phyloP scores from a whole-genome alignment of 92 coral and sea anemone genomes.

The Plumapathes pennacea region DNA sequence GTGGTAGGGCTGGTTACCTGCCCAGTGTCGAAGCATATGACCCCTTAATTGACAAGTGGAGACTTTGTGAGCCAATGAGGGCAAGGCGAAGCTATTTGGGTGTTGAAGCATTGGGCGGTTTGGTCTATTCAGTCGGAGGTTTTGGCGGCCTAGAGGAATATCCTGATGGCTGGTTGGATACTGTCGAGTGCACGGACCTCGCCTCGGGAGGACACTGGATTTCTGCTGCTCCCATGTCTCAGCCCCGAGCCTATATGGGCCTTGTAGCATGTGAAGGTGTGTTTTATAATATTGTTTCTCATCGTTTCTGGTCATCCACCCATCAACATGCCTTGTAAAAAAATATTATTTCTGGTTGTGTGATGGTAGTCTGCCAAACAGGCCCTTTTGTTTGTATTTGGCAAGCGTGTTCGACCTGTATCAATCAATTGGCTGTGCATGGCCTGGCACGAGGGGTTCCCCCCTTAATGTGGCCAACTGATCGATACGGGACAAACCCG shows the following conservation, averaged over 20 bases:
- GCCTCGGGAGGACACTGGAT: constrained; percentile 62
- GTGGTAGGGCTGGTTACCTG: constrained; percentile 49
- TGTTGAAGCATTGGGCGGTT: constrained; percentile 40
- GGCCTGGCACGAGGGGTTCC: background rate
- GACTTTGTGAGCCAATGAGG: constrained; percentile 33
- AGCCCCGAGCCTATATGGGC: constrained; percentile 62
- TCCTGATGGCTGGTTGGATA: constrained; percentile 43
- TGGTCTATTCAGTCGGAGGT: constrained; percentile 75
- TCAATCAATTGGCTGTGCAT: background rate
- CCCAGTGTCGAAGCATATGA: constrained; percentile 72
- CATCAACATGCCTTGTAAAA: too few species aligned
- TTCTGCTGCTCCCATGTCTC: constrained; percentile 48
- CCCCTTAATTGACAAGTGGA: constrained; percentile 62
- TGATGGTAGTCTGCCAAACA: too few species aligned
- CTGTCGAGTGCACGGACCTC: constrained; percentile 58
- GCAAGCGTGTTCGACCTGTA: background rate
- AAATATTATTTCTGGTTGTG: too few species aligned
- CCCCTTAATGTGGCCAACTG: too few species aligned
- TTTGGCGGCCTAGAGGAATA: constrained; percentile 43
- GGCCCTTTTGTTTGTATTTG: too few species aligned
- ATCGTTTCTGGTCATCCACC: too few species aligned
- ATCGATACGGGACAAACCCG: too few species aligned
- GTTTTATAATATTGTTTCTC: too few species aligned
- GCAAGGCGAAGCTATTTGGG: constrained; percentile 65
- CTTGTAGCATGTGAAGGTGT: constrained; percentile 57